A percentile compares a stretch with the other conserved stretches of the same genome.
Evolutionary conservation across 2,797 vertebrate species (phyloP).

Genomic region (Acanthopagrus latus): DNA sequence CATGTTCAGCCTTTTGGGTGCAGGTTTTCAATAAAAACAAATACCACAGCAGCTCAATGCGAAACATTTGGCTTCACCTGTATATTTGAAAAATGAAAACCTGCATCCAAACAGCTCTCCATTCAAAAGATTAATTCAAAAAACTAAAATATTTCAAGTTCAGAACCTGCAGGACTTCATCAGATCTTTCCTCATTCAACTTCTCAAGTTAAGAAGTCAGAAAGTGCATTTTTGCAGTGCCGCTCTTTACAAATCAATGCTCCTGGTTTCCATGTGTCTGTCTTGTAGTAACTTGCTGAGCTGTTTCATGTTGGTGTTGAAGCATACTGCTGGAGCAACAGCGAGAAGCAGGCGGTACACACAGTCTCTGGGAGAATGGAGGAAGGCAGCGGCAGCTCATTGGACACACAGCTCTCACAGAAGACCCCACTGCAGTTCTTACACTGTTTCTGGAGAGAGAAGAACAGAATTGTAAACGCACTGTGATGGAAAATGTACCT

Average conservation of each 20-base stretch:
- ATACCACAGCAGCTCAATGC: slow-evolving; percentile 30
- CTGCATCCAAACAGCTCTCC: slow-evolving; percentile 14
- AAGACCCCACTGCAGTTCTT: slow-evolving; percentile 91
- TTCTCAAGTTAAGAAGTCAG: slow-evolving; percentile 1
- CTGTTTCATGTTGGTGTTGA: slow-evolving; percentile 86
- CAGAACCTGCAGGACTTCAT: neutral
- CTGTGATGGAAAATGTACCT: neutral
- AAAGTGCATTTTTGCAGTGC: slow-evolving; percentile 59
- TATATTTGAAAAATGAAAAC: slow-evolving; percentile 23
- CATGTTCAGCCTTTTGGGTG: slow-evolving; percentile 6
- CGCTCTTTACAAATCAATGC: slow-evolving; percentile 12
- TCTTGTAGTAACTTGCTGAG: neutral
- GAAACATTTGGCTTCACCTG: neutral
- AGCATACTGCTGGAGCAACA: slow-evolving; percentile 90
- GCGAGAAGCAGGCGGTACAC: slow-evolving; percentile 88
- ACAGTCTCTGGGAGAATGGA: slow-evolving; percentile 92
- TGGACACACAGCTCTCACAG: slow-evolving; percentile 88
- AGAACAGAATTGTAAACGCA: neutral
- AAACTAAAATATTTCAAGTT: slow-evolving; percentile 3
- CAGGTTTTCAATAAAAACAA: slow-evolving; percentile 5
- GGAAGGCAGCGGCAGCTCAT: slow-evolving; percentile 92
- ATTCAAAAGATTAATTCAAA: neutral
- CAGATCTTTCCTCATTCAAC: neutral
- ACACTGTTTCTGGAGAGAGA: slow-evolving; percentile 85
- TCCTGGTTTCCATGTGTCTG: neutral